These are phyloP conservation scores for Adelges cooleyi DNA, from an alignment of 1,140 invertebrate species.

Conservation along the genomic window DNA sequence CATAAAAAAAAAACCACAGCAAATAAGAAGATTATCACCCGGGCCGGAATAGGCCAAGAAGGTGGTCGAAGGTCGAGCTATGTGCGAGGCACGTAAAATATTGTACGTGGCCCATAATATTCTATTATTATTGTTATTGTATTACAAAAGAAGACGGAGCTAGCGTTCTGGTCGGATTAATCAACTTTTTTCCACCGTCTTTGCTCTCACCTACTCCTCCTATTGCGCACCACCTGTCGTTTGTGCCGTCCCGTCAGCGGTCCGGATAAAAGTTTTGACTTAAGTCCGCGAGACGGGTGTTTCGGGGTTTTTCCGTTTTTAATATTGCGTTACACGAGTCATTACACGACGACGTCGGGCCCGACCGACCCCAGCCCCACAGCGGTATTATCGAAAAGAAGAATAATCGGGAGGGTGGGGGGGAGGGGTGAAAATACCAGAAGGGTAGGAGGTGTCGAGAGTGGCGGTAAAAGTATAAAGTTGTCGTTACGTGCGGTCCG, in stretches of 20 bases:
- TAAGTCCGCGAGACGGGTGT: too few relatives aligned
- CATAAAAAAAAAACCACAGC: slow-evolving; percentile 17
- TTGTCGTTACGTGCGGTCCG: slow-evolving; percentile 6
- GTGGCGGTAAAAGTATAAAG: neutral
- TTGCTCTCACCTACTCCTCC: neutral
- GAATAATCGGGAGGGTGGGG: too few relatives aligned
- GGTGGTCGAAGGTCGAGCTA: too few relatives aligned
- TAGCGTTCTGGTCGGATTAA: neutral
- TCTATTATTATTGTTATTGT: too few relatives aligned
- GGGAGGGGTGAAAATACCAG: too few relatives aligned
- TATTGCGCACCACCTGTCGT: too few relatives aligned
- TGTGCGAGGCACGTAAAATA: slow-evolving; percentile 20
- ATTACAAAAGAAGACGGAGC: neutral
- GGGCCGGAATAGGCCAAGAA: neutral
- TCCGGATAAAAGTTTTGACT: neutral
- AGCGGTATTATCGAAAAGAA: too few relatives aligned
- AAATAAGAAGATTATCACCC: slow-evolving; percentile 19
- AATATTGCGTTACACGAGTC: neutral
- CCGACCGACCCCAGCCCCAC: neutral
- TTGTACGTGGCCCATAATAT: slow-evolving; percentile 23
- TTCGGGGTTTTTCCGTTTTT: neutral
- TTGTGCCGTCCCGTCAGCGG: neutral
- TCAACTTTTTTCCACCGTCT: neutral
- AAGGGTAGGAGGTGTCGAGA: too few relatives aligned
- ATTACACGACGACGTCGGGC: neutral